Conservation (phyloP, 92 coral and sea anemone species). For the Muricea muricata region DNA sequence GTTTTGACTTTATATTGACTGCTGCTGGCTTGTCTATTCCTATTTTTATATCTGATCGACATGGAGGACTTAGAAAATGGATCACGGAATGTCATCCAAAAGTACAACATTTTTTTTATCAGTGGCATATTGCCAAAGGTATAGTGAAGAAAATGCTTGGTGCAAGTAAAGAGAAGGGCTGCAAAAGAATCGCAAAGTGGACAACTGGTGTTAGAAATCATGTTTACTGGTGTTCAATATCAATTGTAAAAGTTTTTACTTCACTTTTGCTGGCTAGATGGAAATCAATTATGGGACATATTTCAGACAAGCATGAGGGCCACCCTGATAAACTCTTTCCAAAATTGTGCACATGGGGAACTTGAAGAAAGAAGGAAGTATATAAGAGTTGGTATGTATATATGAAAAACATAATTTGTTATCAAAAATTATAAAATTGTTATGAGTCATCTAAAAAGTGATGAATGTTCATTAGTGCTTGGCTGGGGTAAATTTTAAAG, state of each 20-base stretch:
- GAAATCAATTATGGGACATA: conserved; percentile 6
- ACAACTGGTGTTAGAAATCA: not conserved
- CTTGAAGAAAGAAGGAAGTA: not conserved
- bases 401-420: no score
- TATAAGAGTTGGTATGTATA: not conserved
- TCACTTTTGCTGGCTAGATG: not conserved
- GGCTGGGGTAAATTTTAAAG: no score
- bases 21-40: conserved; percentile 9
- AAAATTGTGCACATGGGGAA: conserved; percentile 5
- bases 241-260: not conserved
- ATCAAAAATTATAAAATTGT: no score
- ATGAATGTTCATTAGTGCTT: no score
- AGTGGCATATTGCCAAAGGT: not conserved
- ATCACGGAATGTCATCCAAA: conserved; percentile 31
- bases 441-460: not conserved
- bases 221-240: conserved; percentile 13
- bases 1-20: conserved; percentile 5
- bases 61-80: conserved; percentile 26
- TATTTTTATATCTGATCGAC: conserved; percentile 32
- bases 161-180: not conserved
- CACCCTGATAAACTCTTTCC: conserved; percentile 15
- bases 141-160: not conserved
- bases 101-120: conserved; percentile 3
- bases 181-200: not conserved
- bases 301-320: not conserved